phyloP scores from a whole-genome alignment of 2,888 invertebrate genomes.

The Diplolepis rosae region DNA sequence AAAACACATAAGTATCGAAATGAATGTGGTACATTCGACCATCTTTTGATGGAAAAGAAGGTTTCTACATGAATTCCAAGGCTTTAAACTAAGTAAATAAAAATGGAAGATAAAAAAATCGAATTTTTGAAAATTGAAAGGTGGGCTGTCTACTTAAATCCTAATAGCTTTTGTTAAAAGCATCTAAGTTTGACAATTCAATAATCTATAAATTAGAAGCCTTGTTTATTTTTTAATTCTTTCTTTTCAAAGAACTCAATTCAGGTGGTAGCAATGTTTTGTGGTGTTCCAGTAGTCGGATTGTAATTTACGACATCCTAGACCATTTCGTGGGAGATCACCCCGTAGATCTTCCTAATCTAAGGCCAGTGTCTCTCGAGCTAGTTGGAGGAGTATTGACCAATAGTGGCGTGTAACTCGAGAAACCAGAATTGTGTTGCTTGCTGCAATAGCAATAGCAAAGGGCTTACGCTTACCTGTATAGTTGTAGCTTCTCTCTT shows the following conservation, averaged over 20 bases:
- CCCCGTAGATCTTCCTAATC: slow-evolving; percentile 30
- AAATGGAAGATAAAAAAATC: no score
- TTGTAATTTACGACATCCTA: not conserved
- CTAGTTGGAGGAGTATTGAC: slow-evolving; percentile 19
- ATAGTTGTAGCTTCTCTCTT: not conserved
- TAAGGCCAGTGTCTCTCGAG: slow-evolving; percentile 8
- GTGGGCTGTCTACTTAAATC: no score
- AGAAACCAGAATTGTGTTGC: slow-evolving; percentile 17
- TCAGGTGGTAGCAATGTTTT: not conserved
- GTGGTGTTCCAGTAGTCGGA: not conserved
- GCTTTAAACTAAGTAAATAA: no score
- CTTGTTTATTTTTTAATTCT: not conserved
- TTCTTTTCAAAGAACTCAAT: not conserved
- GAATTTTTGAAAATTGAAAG: no score
- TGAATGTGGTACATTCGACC: no score
- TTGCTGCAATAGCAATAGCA: slow-evolving; percentile 30
- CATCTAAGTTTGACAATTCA: not conserved
- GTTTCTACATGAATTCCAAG: no score
- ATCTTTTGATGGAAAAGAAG: no score
- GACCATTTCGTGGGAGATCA: slow-evolving; percentile 13
- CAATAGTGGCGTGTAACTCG: slow-evolving; percentile 25
- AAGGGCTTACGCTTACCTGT: slow-evolving; percentile 38
- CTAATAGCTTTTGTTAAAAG: no score
- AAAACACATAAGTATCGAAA: no score
- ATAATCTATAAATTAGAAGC: not conserved